A percentile compares a stretch with the other conserved stretches of the same genome.
Evolutionary conservation across 2,888 invertebrate species (phyloP).

Genomic region (Leptopilina syphax): DNA sequence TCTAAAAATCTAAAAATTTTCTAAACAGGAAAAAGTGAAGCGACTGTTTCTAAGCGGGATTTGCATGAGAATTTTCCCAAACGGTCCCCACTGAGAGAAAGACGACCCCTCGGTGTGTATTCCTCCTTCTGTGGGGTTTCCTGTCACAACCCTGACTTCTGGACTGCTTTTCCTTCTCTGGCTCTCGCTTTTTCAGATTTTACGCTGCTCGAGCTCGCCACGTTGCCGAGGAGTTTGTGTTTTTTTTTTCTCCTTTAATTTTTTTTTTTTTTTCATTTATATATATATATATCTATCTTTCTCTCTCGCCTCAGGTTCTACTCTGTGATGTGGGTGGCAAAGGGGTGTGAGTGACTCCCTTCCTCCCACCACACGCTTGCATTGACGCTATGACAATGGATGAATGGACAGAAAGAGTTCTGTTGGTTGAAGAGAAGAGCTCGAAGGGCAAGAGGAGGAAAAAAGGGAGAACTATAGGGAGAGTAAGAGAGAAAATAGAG

Average conservation of each 20-base stretch:
- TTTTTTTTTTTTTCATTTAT: neutral
- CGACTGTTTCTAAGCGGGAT: constrained; percentile 29
- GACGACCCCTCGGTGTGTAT: constrained; percentile 36
- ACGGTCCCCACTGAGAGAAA: constrained; percentile 7
- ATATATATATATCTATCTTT: neutral
- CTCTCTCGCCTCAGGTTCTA: constrained; percentile 27
- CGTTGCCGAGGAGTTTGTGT: constrained; percentile 18
- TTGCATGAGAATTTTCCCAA: constrained; percentile 41
- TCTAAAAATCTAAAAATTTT: constrained; percentile 9
- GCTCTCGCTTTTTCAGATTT: constrained; percentile 29
- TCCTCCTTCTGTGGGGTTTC: constrained; percentile 32
- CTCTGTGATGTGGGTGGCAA: constrained; percentile 38
- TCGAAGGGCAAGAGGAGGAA: constrained; percentile 37
- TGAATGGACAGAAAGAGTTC: constrained; percentile 45
- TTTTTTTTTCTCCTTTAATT: neutral
- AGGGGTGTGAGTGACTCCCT: constrained; percentile 33
- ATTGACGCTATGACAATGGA: constrained; percentile 48
- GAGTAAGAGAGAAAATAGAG: constrained; percentile 39
- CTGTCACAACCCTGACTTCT: constrained; percentile 41
- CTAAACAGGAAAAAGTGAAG: constrained; percentile 1
- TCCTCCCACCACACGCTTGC: constrained; percentile 48
- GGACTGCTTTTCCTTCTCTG: constrained; percentile 21
- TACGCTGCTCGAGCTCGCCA: constrained; percentile 34
- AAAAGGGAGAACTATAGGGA: constrained; percentile 32
- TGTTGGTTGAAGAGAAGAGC: constrained; percentile 36